phyloP scores from a whole-genome alignment of 2,888 invertebrate species.

The Ariolimax columbianus region DNA sequence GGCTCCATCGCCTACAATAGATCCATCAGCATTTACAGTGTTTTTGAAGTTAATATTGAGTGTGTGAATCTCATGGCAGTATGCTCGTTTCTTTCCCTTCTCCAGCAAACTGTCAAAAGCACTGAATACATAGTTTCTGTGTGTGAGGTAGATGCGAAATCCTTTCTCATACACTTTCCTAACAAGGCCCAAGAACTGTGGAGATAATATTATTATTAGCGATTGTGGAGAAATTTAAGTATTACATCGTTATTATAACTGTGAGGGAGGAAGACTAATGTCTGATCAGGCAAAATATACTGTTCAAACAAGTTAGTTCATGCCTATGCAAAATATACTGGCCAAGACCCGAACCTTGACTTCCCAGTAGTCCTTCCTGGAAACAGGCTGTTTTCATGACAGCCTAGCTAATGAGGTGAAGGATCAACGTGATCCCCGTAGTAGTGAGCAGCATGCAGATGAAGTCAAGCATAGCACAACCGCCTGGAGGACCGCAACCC shows the following conservation, averaged over 20 bases:
- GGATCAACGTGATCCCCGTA: too few relatives aligned
- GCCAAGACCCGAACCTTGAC: too few relatives aligned
- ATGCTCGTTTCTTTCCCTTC: conserved; percentile 25
- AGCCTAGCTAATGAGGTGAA: too few relatives aligned
- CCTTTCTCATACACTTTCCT: conserved; percentile 39
- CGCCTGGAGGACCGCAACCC: too few relatives aligned
- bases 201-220: background rate
- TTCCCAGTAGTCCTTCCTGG: too few relatives aligned
- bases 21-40: background rate
- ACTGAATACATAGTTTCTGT: conserved; percentile 43
- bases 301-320: too few relatives aligned
- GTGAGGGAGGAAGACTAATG: too few relatives aligned
- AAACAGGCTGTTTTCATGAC: too few relatives aligned
- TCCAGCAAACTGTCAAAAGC: conserved; percentile 37
- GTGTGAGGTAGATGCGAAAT: conserved; percentile 47
- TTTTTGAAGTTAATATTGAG: conserved; percentile 38
- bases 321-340: too few relatives aligned
- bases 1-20: background rate
- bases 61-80: conserved; percentile 46
- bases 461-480: too few relatives aligned
- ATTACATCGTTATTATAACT: background rate
- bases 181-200: conserved; percentile 36
- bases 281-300: too few relatives aligned
- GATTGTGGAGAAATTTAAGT: background rate
- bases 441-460: too few relatives aligned